Percentiles rank a stretch among this genome's conserved stretches.
Evolutionary conservation across 2,888 invertebrate genomes (phyloP).

Genomic region (Spodoptera exigua): DNA sequence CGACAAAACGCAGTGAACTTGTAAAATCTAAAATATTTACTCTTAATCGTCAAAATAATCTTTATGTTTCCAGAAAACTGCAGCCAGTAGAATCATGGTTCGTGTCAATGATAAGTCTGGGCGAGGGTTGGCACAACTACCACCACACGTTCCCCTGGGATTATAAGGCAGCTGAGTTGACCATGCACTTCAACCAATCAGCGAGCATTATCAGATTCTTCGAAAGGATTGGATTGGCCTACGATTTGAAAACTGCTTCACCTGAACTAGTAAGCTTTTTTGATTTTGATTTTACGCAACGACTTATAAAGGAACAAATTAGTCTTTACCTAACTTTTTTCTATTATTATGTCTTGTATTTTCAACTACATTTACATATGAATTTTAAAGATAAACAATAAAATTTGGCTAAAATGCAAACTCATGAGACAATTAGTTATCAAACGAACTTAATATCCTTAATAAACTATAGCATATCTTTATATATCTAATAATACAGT

Average conservation of each 20-base stretch:
- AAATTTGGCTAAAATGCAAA: too few species aligned
- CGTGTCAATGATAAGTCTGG: conserved; percentile 92
- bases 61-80: conserved; percentile 88
- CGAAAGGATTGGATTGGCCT: conserved; percentile 90
- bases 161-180: conserved; percentile 96
- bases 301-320: neutral
- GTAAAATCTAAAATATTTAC: too few species aligned
- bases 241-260: conserved; percentile 89
- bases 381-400: too few species aligned
- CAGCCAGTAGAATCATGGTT: conserved; percentile 93
- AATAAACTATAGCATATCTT: too few species aligned
- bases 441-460: too few species aligned
- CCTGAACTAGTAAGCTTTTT: conserved; percentile 73
- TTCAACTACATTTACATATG: too few species aligned
- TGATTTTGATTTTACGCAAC: neutral
- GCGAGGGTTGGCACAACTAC: conserved; percentile 98
- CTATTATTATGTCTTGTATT: too few species aligned
- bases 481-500: too few species aligned
- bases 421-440: too few species aligned
- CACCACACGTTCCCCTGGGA: conserved; percentile 98
- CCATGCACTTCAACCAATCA: conserved; percentile 90
- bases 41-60: too few species aligned
- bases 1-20: too few species aligned
- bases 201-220: conserved; percentile 90
- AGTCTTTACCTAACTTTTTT: neutral